Evolutionary conservation across 2,113 vertebrate genomes (phyloP).

Genomic region (Albula glossodonta): DNA sequence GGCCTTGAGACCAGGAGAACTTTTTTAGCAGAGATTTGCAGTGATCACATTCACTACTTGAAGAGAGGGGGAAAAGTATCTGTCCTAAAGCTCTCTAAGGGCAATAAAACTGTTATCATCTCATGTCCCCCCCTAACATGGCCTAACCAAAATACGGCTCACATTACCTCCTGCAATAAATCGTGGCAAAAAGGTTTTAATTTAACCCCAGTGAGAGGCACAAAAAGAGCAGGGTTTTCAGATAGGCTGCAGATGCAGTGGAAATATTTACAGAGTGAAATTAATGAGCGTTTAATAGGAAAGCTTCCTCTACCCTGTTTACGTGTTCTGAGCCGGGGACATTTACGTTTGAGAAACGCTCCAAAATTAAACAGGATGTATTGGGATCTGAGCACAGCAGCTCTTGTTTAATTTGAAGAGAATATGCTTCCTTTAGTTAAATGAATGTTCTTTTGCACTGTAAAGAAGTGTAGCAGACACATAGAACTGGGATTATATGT

Average conservation of each 20-base stretch:
- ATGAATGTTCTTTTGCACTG: constrained; percentile 22
- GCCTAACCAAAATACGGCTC: constrained; percentile 36
- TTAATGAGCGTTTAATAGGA: constrained; percentile 32
- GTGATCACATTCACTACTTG: constrained; percentile 8
- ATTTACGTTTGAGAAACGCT: constrained; percentile 42
- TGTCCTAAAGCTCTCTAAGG: constrained; percentile 34
- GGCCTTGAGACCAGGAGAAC: neutral
- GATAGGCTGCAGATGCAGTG: constrained; percentile 27
- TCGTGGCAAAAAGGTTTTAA: constrained; percentile 35
- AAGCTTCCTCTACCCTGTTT: constrained; percentile 39
- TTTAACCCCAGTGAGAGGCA: constrained; percentile 31
- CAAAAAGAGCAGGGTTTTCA: constrained; percentile 31
- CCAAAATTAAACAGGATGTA: constrained; percentile 40
- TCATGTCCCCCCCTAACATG: constrained; percentile 8
- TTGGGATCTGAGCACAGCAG: constrained; percentile 20
- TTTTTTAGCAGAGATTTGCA: neutral
- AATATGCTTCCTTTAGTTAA: neutral
- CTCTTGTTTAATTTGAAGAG: constrained; percentile 10
- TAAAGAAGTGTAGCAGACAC: neutral
- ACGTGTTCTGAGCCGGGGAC: constrained; percentile 40
- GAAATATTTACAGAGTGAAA: constrained; percentile 38
- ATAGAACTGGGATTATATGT: neutral
- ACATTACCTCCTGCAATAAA: constrained; percentile 32
- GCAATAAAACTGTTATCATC: constrained; percentile 40
- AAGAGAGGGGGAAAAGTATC: constrained; percentile 22